Evolutionary conservation across 2,113 vertebrate genomes (phyloP).

Genomic region (Morone chrysops): DNA sequence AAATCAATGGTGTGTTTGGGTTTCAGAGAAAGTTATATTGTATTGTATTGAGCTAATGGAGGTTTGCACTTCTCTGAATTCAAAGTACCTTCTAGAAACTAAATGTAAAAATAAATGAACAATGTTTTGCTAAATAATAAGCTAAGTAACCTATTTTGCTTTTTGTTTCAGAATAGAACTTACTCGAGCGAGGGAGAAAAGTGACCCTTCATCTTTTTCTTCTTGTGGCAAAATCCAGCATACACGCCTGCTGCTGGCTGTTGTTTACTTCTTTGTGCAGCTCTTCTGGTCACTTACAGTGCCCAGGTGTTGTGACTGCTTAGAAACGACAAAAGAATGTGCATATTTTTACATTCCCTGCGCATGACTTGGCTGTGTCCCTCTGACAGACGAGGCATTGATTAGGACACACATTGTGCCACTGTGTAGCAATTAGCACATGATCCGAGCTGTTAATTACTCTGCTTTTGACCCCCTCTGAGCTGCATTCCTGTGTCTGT

Average conservation of each 20-base stretch:
- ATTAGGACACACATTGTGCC: slow-evolving; percentile 13
- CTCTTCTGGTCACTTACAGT: neutral
- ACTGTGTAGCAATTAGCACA: slow-evolving; percentile 42
- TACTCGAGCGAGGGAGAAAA: neutral
- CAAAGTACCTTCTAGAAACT: too few relatives aligned
- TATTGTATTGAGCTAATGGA: too few relatives aligned
- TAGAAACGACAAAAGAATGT: neutral
- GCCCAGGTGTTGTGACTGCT: neutral
- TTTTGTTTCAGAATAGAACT: neutral
- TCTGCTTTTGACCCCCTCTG: slow-evolving; percentile 6
- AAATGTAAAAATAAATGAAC: too few relatives aligned
- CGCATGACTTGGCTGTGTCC: neutral
- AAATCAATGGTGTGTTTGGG: too few relatives aligned
- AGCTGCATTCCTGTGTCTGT: neutral
- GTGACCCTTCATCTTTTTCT: neutral
- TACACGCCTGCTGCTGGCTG: neutral
- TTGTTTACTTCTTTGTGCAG: neutral
- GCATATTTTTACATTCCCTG: neutral
- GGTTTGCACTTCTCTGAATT: too few relatives aligned
- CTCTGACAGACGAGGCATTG: slow-evolving; percentile 28
- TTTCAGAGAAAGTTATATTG: too few relatives aligned
- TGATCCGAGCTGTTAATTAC: slow-evolving; percentile 26
- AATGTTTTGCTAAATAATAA: too few relatives aligned
- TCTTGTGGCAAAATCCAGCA: neutral
- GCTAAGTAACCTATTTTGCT: neutral